Evolutionary conservation across 2,888 invertebrate genomes (phyloP), one percentile per base, ranked within the genome.

Genomic region (Resseliella maxima): DNA sequence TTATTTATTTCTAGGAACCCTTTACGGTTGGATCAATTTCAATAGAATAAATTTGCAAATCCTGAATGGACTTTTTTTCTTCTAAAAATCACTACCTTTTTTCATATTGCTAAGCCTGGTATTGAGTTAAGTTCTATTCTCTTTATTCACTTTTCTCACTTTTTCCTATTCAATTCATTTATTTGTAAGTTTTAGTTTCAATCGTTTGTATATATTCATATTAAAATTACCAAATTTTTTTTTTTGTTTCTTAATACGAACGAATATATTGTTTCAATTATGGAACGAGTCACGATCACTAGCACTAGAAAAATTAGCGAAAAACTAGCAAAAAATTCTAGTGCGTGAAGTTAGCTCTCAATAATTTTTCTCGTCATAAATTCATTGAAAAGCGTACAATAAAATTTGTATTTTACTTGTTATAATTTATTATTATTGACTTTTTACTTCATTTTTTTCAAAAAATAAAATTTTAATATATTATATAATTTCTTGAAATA

Each of bases 41-140:
- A 83, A 83, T 83, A 24, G 83, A 38, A 8, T 0, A 36, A 83
- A 83, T 83, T 83, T 38, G 83, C 83, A 83, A 83, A 83, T 83
- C 38, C 83, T 83, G n/a, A 83, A 38, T 38, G 83, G 38, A 83
- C 6, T 72, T 36, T n/a, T 72, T 35, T 72, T 21, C 59, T 3
- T n/a, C 15, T 59, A 5, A 27, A n/a, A 72, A 72, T 35, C 31
- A 35, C 72, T 35, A 18, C 15, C 8, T 15, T 72, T 31, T 15
- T 35, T 18, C 31, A 72, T n/a, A 72, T 72, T 15, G 59, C 31
- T 72, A 72, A 72, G 72, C 72, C 18, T n/a, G 35, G 72, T 72
- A 72, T 72, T 31, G 72, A 31, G 72, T 15, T 31, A 72, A 27
- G 12, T 72, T 72, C 72, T 72, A 72, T 72, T 72, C 31, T 31